Base-by-base conservation (phyloP, 2,888 invertebrate genomes). In the Cantharis lateralis region DNA sequence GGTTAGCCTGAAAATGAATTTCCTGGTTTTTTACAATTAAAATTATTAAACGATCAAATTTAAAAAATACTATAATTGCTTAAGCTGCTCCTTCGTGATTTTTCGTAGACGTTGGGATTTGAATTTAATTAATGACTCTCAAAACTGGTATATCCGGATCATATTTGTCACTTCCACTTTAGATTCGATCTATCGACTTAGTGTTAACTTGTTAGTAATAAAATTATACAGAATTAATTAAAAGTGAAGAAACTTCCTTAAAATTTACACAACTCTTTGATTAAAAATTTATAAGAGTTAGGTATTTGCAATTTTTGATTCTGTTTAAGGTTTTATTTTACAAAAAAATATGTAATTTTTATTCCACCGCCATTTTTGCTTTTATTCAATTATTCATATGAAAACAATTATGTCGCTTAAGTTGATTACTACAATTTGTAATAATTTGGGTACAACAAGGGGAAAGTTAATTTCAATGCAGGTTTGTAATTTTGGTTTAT, bases 401-500 rank as follows among this genome's bases (percentile, higher is more conserved):
- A 24, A 66, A 66, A 66, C 20, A 66, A 66, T 66, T 66, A 66
- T 20, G 64, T 20, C 24, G 24, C 64, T 66, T 66, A 20, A 66
- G 18, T 66, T 66, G 64, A 66, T 66, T 66, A 66, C 64, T 66
- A 66, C 64, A 66, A 66, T 66, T 66, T 24, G 64, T 66, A 66
- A 66, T 66, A 66, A 66, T 66, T 66, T 66, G 64, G 24, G 64
- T 66, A 24, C 20, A 66, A 66, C 64, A 66, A 66, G 64, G 64
- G 2, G 64, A 66, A 66, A 66, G 64, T 66, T 66, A 66, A 66
- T 66, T 66, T 66, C 64, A 20, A 24, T 66, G 64, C 64, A 20
- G 64, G 64, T 66, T 66, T 66, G 64, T 66, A 66, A 66, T 66
- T 66, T 66, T 66, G 16, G 64, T 15, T 20, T 66, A 66, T 66